Base-by-base conservation (phyloP, 2,113 vertebrate genomes). In the Xyliphius kryptos region DNA sequence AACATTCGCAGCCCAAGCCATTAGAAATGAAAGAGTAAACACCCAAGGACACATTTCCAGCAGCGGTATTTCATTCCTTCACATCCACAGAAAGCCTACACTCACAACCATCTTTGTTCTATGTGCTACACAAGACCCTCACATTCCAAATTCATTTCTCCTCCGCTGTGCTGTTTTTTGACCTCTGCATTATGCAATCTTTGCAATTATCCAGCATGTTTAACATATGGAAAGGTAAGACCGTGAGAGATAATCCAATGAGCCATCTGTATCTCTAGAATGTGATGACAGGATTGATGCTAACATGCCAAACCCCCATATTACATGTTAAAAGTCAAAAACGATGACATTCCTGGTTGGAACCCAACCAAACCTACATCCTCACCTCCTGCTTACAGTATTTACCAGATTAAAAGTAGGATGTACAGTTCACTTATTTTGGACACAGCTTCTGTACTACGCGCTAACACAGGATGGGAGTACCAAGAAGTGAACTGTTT, bases 271-370 rank as follows among this genome's bases (percentile, higher is more conserved):
- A 44, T 9, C 5, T 19, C 3, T 47, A 17, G 2, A 46, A 21
- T 46, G 44, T 53, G 41, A 13, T 43, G 49, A 17, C 14, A n/a
- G 17, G 22, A 53, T 63, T 46, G 50, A 53, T 44, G 50, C 3
- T 19, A 43, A 63, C 22, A 53, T 63, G 22, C 53, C 36, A 38
- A 21, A 9, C 7, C 22, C 15, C 16, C 1, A 15, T 38, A 56
- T 54, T 12, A 12, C 5, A 16, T 44, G 57, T 73, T 64, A 80
- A 61, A 12, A 9, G 40, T 1, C 40, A 11, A 9, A 41, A 41
- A 41, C 9, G 6, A 41, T 32, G 26, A 1, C 26, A n/a, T n/a
- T n/a, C n/a, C n/a, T n/a, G n/a, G n/a, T n/a, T n/a, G n/a, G n/a
- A n/a, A n/a, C n/a, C n/a, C 4, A 2, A 32, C 2, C 2, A 6